A percentile compares a stretch with the other conserved stretches of the same genome.
Conservation (phyloP, 2,888 invertebrate genomes). For the Acrocera orbiculus region DNA sequence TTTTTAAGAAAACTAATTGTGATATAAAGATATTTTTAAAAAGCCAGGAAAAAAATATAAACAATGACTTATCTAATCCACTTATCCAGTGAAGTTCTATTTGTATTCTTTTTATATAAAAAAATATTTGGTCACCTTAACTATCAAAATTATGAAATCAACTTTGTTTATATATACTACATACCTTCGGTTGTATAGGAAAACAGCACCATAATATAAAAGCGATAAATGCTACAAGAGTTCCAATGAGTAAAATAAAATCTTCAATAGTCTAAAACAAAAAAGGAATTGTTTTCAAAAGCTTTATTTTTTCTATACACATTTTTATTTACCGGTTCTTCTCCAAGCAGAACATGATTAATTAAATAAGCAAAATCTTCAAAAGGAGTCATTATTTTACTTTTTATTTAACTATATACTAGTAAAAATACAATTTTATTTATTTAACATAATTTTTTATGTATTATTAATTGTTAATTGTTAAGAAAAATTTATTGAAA, state of each 20-base stretch:
- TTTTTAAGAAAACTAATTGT: too few species aligned
- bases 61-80: too few species aligned
- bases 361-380: conserved; percentile 42
- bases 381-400: conserved; percentile 42
- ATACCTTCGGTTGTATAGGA: conserved; percentile 36
- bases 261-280: conserved; percentile 40
- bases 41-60: too few species aligned
- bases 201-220: conserved; percentile 47
- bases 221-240: conserved; percentile 43
- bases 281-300: conserved; percentile 3
- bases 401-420: too few species aligned
- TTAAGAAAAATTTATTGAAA: too few species aligned
- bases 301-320: not conserved
- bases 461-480: too few species aligned
- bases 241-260: conserved; percentile 41
- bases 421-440: too few species aligned
- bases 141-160: not conserved
- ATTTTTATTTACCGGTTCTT: conserved; percentile 36
- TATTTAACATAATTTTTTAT: too few species aligned
- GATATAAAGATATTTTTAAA: too few species aligned
- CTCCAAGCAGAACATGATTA: conserved; percentile 40
- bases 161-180: conserved; percentile 3
- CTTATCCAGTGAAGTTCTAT: not conserved
- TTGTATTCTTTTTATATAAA: not conserved
- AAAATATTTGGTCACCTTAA: not conserved